Evolutionary conservation across 2,113 vertebrate species (phyloP), one percentile per base, ranked within the genome.

Genomic region (Siphamia tubifer): DNA sequence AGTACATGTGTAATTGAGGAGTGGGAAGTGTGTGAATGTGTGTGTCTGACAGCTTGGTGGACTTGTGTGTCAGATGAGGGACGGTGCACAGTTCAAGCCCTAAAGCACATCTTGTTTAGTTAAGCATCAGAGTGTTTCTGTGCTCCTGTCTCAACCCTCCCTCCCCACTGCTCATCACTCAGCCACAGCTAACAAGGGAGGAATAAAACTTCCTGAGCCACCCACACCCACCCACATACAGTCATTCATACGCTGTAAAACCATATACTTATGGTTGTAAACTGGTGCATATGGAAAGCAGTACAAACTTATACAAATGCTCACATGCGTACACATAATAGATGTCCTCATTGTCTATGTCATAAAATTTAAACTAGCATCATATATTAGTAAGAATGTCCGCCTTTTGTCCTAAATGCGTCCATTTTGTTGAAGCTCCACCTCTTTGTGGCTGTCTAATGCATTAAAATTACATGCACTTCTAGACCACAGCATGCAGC

Each of bases 271-370:
- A n/a, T n/a, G n/a, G n/a, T n/a, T 30, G 28, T 30, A 9, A 30
- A 1, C 1, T 3, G 31, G 31, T 2, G 31, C 31, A 34, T 8
- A 3, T n/a, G n/a, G 8, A 7, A 19, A 38, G 16, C 3, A 10
- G 11, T 7, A 7, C 13, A 39, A 19, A 6, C 6, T 15, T 28
- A 19, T 9, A 32, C 23, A 28, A 32, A 17, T 4, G 1, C 20
- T 28, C 16, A 12, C 42, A 36, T n/a, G 8, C 16, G 21, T 34
- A 48, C 27, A 40, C 60, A 67, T 53, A 68, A 77, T 85, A 80
- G 74, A 87, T 34, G 72, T 82, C 67, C 58, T 74, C 60, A 27
- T n/a, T 45, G 62, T 79, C 53, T n/a, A 61, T 74, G 7, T 28
- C 32, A 20, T 0, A 65, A 44, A 23, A 69, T 62, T 1, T 73